Conservation (phyloP, 2,888 invertebrate species). For the Dynastes grantii region DNA sequence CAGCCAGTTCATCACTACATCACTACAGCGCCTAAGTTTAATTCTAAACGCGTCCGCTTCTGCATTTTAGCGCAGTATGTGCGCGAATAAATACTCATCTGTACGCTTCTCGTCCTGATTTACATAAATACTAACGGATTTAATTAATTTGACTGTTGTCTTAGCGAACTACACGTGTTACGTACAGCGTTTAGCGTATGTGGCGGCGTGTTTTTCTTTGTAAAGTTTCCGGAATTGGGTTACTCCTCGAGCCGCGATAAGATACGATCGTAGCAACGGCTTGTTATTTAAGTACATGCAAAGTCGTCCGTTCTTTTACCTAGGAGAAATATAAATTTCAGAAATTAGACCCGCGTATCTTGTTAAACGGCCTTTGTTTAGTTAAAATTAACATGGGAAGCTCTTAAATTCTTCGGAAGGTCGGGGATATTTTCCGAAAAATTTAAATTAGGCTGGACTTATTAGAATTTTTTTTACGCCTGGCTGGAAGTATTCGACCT, state of each 20-base stretch:
- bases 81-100: neutral
- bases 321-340: conserved; percentile 48
- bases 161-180: conserved; percentile 12
- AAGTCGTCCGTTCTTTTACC: conserved; percentile 43
- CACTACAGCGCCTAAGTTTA: too few relatives aligned
- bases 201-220: conserved; percentile 7
- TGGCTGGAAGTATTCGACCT: too few relatives aligned
- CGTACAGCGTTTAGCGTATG: neutral
- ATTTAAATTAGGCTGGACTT: conserved; percentile 6
- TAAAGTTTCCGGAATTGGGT: conserved; percentile 10
- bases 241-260: conserved; percentile 12
- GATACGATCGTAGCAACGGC: conserved; percentile 12
- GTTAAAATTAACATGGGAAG: conserved; percentile 22
- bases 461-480: neutral
- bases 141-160: conserved; percentile 32
- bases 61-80: too few relatives aligned
- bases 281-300: conserved; percentile 38
- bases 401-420: conserved; percentile 17
- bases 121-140: conserved; percentile 19
- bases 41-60: too few relatives aligned
- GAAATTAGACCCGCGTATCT: conserved; percentile 46
- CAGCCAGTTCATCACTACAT: too few relatives aligned
- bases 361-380: conserved; percentile 47
- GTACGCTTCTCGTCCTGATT: neutral
- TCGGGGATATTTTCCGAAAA: conserved; percentile 20